Evolutionary conservation across 1,140 invertebrate genomes (phyloP).

Genomic region (Temnothorax curvispinosus): DNA sequence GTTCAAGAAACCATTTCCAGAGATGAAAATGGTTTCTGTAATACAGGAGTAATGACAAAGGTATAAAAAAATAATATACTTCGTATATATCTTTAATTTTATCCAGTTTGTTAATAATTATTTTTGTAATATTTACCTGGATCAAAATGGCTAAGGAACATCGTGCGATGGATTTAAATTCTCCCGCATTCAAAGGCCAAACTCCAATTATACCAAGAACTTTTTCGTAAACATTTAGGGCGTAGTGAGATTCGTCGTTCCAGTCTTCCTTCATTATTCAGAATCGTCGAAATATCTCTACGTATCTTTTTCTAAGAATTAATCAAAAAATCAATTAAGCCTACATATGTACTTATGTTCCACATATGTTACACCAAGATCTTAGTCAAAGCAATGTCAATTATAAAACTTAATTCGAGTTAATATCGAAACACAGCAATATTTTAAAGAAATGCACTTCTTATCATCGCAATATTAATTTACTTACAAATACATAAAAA

Average conservation of each 20-base stretch:
- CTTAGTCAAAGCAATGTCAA: not conserved
- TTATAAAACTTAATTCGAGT: not conserved
- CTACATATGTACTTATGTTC: not conserved
- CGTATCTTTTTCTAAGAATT: not conserved
- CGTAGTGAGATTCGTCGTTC: not conserved
- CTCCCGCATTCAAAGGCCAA: slow-evolving; percentile 58
- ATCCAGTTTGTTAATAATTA: not conserved
- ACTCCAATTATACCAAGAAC: slow-evolving; percentile 56
- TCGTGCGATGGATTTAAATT: slow-evolving; percentile 19
- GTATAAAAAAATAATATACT: not conserved
- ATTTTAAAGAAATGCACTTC: not conserved
- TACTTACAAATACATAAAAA: not conserved
- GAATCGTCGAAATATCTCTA: not conserved
- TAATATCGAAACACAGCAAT: not conserved
- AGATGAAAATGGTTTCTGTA: not conserved
- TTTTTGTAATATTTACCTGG: slow-evolving; percentile 40
- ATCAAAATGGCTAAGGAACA: slow-evolving; percentile 52
- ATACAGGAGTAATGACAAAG: not conserved
- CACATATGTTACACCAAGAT: not conserved
- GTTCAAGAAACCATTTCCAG: not conserved
- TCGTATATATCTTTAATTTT: not conserved
- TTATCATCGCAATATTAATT: not conserved
- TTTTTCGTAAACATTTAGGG: slow-evolving; percentile 31
- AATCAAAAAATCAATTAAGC: not conserved
- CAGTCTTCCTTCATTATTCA: slow-evolving; percentile 19